Evolutionary conservation across 2,797 vertebrate genomes (phyloP), one percentile per base, ranked within the genome.

Genomic region (Rhabdomys pumilio): DNA sequence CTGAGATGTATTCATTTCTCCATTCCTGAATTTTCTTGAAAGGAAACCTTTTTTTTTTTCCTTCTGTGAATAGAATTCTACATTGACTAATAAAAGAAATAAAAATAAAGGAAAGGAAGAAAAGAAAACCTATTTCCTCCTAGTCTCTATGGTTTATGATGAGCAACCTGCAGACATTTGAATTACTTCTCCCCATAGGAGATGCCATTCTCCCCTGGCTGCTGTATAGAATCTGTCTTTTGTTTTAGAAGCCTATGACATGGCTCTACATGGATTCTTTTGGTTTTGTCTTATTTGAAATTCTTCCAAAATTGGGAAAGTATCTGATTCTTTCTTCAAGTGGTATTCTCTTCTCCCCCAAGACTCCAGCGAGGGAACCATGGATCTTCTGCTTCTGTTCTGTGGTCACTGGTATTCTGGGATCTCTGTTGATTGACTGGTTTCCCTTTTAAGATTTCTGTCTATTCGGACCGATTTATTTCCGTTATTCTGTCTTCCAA

Each of bases 1-100:
- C 20, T 94, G 61, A 93, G 15, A 85, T 61, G 15, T 94, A 19
- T 91, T 84, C 8, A 89, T 82, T 95, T 89, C 20, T 29, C 9
- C 14, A 22, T 69, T 83, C 15, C 55, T 85, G 44, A 83, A 63
- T 7, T 88, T 88, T 88, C 53, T 55, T 53, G 67, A 55, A 38
- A 55, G 47, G 6, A 29, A 47, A 55, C 2, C 5, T n/a, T 29
- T 31, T 8, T 31, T 8, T 47, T 76, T 55, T 72, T 87, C 55
- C 55, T 34, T 91, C 4, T 34, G 26, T 17, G 29, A 47, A 53
- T 63, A 86, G 22, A 38, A 82, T 93, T 91, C 20, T 63, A 44
- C 38, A 50, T 77, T 38, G 82, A 55, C 41, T 53, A 61, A 17
- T 55, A 67, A 61, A 19, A 10, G 19, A 13, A 63, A n/a, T 34